These are phyloP conservation scores for Patagioenas fasciata DNA, from an alignment of 2,113 vertebrate species.

Conservation along the genomic window DNA sequence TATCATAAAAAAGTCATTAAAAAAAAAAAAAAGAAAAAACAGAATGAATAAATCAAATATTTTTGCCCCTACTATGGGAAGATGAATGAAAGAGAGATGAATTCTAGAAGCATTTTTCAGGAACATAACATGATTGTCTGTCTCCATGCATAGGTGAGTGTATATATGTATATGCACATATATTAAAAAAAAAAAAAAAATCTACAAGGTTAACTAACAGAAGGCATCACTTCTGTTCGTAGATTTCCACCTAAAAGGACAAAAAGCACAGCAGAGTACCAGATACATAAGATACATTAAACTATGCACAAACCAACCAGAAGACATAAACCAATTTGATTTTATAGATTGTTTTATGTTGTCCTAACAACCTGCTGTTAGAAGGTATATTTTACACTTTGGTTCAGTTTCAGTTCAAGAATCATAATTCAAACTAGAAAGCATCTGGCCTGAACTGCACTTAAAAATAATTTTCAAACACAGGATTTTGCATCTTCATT, in stretches of 20 bases:
- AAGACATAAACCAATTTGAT: background rate
- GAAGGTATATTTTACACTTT: background rate
- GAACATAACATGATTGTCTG: rapidly evolving
- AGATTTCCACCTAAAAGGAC: background rate
- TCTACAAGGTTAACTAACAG: background rate
- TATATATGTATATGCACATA: no score
- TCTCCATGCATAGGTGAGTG: rapidly evolving
- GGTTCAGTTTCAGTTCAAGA: background rate
- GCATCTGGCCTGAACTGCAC: background rate
- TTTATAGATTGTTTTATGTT: background rate
- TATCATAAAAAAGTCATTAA: no score
- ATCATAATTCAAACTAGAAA: background rate
- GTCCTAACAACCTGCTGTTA: background rate
- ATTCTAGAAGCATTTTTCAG: background rate
- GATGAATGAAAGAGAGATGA: background rate
- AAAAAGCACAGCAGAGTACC: background rate
- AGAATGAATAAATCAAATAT: background rate
- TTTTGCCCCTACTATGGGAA: background rate
- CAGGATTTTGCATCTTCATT: background rate
- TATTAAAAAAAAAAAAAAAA: background rate
- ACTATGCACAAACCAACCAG: background rate
- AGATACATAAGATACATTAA: background rate
- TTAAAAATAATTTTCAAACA: background rate
- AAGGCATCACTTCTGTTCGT: background rate
- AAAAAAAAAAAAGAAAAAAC: background rate